phyloP scores from a whole-genome alignment of 2,888 invertebrate genomes.

The Eledone cirrhosa region DNA sequence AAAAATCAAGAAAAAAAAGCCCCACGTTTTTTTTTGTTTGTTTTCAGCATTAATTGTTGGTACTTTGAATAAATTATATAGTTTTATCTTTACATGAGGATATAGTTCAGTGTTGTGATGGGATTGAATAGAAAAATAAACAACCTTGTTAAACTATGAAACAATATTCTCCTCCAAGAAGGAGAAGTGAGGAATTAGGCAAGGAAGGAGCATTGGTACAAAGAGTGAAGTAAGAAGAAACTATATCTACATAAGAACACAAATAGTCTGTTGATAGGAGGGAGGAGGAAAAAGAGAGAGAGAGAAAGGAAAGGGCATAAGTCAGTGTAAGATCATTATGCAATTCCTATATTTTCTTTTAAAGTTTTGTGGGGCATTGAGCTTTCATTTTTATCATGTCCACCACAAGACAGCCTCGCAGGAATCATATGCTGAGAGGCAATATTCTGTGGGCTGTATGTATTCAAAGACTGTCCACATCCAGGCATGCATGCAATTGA shows the following conservation, averaged over 20 bases:
- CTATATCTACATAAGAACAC: too few relatives aligned
- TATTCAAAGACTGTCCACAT: slow-evolving; percentile 39
- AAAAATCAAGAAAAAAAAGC: too few relatives aligned
- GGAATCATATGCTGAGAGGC: slow-evolving; percentile 54
- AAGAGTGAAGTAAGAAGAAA: background rate
- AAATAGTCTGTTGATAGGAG: background rate
- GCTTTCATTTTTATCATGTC: slow-evolving; percentile 50
- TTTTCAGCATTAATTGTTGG: too few relatives aligned
- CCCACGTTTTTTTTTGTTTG: too few relatives aligned
- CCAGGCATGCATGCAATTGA: slow-evolving; percentile 43
- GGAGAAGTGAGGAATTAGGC: background rate
- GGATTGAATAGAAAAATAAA: too few relatives aligned
- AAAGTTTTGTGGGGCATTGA: slow-evolving; percentile 54
- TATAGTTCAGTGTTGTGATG: too few relatives aligned
- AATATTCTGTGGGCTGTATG: slow-evolving; percentile 51
- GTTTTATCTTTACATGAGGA: too few relatives aligned
- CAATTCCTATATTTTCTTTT: slow-evolving; percentile 58
- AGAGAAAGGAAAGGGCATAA: background rate
- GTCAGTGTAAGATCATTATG: slow-evolving; percentile 35
- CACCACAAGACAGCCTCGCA: slow-evolving; percentile 53
- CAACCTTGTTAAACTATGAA: too few relatives aligned
- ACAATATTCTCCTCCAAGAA: background rate
- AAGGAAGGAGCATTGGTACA: background rate
- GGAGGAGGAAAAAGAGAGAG: background rate
- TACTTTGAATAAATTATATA: too few relatives aligned